Percentiles rank a stretch among this genome's conserved stretches.
Evolutionary conservation across 2,113 vertebrate species (phyloP).

Genomic region (Epinephelus lanceolatus): DNA sequence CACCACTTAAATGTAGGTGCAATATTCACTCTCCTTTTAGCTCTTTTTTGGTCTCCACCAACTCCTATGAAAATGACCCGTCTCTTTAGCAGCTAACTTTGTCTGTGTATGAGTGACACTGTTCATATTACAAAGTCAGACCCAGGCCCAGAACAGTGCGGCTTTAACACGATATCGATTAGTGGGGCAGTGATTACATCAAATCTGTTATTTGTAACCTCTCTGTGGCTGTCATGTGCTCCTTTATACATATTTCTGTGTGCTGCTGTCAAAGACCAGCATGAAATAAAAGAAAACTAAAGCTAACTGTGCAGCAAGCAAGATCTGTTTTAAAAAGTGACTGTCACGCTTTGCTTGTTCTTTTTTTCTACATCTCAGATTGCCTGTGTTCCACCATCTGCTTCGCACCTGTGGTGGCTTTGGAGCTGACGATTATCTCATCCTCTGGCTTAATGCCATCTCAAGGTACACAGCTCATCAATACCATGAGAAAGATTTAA

Average conservation of each 20-base stretch:
- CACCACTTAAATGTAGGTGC: too few relatives aligned
- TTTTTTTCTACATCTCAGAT: slow-evolving; percentile 25
- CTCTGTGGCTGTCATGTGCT: not conserved
- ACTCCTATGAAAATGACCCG: too few relatives aligned
- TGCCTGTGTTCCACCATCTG: slow-evolving; percentile 45
- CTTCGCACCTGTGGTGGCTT: slow-evolving; percentile 39
- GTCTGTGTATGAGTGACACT: not conserved
- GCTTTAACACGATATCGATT: not conserved
- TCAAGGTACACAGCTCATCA: slow-evolving; percentile 34
- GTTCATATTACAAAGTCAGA: not conserved
- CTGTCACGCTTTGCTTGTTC: not conserved
- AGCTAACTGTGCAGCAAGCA: not conserved
- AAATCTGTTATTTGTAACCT: not conserved
- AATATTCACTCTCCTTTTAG: too few relatives aligned
- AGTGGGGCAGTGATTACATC: not conserved
- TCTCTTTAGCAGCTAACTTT: too few relatives aligned
- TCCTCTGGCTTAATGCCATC: slow-evolving; percentile 46
- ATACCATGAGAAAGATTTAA: slow-evolving; percentile 17
- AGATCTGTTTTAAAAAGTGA: not conserved
- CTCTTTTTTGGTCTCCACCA: too few relatives aligned
- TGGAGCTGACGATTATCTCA: slow-evolving; percentile 48
- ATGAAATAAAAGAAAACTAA: not conserved
- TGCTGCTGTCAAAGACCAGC: not conserved
- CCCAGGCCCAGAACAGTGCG: not conserved
- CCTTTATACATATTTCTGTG: not conserved